phyloP scores from a whole-genome alignment of 2,888 invertebrate genomes.

The Embidobia sp. region DNA sequence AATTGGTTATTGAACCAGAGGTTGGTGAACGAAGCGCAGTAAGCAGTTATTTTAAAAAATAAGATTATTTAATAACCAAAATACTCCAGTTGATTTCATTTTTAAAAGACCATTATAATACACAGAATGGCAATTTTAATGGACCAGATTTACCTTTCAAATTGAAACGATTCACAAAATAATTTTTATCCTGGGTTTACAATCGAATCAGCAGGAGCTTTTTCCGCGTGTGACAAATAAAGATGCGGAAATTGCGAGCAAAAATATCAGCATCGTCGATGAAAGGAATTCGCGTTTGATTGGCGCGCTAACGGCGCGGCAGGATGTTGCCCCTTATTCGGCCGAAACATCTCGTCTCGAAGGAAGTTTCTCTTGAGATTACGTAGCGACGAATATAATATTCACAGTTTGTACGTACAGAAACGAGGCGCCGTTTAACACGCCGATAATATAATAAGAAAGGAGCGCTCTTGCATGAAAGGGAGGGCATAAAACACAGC shows the following conservation, averaged over 20 bases:
- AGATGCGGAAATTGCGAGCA: neutral
- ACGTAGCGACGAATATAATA: slow-evolving; percentile 72
- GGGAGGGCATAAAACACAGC: slow-evolving; percentile 78
- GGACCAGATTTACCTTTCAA: no score
- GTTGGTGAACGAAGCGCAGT: no score
- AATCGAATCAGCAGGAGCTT: no score
- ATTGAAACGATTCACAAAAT: no score
- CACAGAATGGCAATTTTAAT: no score
- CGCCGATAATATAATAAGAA: slow-evolving; percentile 78
- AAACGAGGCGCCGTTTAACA: slow-evolving; percentile 76
- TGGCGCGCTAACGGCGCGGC: slow-evolving; percentile 56
- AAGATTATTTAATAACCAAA: no score
- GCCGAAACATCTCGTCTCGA: slow-evolving; percentile 61
- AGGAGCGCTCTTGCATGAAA: slow-evolving; percentile 65
- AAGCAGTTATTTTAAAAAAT: no score
- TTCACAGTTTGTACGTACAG: slow-evolving; percentile 77
- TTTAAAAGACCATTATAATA: no score
- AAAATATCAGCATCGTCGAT: slow-evolving; percentile 35
- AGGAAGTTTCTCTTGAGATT: slow-evolving; percentile 63
- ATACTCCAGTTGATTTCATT: no score
- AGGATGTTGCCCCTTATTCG: slow-evolving; percentile 62
- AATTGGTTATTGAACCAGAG: no score
- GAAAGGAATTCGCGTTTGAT: slow-evolving; percentile 48
- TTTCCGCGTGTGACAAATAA: no score
- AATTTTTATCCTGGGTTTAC: no score